A percentile compares a stretch with the other conserved stretches of the same genome.
Conservation (phyloP, 2,797 vertebrate genomes). For the Chelonia mydas region DNA sequence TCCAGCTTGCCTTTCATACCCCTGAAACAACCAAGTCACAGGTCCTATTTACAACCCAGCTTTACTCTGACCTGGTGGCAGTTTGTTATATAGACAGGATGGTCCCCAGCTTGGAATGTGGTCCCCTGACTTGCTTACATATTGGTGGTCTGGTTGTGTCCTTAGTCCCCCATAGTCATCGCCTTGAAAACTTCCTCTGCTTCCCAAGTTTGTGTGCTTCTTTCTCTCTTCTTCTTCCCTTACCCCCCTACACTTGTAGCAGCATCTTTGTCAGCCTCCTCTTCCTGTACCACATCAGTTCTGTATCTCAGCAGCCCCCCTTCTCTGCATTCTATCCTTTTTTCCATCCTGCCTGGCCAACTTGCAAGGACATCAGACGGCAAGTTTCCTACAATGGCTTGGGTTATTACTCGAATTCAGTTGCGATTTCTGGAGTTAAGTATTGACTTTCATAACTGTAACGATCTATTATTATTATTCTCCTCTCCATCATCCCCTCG, state of each 20-base stretch:
- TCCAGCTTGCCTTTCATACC: not conserved
- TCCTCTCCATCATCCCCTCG: not conserved
- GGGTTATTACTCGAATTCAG: not conserved
- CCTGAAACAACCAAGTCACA: not conserved
- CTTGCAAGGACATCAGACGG: not conserved
- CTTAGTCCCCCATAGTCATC: not conserved
- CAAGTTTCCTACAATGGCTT: not conserved
- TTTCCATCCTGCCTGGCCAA: not conserved
- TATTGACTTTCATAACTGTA: not conserved
- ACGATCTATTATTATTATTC: conserved; percentile 5
- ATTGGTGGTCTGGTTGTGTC: not conserved
- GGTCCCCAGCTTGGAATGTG: not conserved
- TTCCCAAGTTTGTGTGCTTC: not conserved
- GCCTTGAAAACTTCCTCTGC: not conserved
- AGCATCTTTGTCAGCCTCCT: not conserved
- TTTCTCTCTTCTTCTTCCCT: not conserved
- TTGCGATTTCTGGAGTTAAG: not conserved
- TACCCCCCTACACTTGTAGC: not conserved
- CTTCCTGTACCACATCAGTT: not conserved
- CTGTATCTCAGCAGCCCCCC: not conserved
- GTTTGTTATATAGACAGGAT: not conserved
- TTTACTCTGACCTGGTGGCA: not conserved
- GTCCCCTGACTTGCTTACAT: not conserved
- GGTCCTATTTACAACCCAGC: not conserved
- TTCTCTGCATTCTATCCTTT: not conserved